Conservation (phyloP, 2,797 vertebrate species). For the Cyclura pinguis region DNA sequence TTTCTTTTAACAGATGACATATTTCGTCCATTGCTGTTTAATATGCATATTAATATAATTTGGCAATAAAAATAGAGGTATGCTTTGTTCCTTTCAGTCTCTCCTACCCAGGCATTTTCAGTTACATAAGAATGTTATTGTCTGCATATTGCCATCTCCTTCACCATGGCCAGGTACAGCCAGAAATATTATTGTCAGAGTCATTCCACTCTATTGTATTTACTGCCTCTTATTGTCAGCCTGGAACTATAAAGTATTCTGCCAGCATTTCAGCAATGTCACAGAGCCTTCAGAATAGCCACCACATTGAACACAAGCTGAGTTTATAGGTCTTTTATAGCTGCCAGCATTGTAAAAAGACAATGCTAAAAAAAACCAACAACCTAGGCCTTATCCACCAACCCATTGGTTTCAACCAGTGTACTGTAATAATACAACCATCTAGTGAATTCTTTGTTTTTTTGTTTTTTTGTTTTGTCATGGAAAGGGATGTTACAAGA, state of each 20-base stretch:
- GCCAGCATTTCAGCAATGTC: neutral
- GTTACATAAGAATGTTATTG: neutral
- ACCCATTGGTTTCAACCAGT: neutral
- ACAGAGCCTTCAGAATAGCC: neutral
- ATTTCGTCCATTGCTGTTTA: neutral
- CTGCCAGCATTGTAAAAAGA: neutral
- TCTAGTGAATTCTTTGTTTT: neutral
- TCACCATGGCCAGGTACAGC: constrained; percentile 3
- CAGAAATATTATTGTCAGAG: neutral
- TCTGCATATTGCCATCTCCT: neutral
- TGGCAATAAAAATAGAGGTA: neutral
- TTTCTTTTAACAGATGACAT: neutral
- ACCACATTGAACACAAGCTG: neutral
- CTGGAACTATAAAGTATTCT: constrained; percentile 1
- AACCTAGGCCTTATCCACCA: neutral
- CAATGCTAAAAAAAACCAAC: neutral
- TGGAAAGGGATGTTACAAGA: neutral
- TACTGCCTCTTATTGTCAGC: constrained; percentile 8
- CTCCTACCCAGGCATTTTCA: neutral
- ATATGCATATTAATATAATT: neutral
- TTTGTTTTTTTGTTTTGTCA: too few relatives aligned
- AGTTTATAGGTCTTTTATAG: neutral
- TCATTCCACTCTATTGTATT: constrained; percentile 11
- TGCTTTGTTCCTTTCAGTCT: neutral
- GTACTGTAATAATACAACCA: neutral